These are phyloP conservation scores for Elachura formosa DNA, from an alignment of 2,113 vertebrate genomes.

Conservation along the genomic window DNA sequence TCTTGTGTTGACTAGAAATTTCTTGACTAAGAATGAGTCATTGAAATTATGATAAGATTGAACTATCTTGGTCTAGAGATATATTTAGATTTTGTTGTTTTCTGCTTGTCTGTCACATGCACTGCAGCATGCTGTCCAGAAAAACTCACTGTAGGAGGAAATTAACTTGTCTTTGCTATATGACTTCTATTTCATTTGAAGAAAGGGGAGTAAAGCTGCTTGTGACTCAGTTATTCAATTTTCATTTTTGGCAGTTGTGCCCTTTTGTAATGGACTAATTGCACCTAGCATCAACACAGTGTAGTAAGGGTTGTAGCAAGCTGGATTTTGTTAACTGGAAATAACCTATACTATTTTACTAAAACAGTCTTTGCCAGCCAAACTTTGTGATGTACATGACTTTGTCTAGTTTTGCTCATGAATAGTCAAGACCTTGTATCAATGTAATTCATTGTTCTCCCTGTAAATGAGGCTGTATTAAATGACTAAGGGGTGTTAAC, in stretches of 20 bases:
- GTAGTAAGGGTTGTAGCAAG: background rate
- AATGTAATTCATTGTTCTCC: conserved; percentile 8
- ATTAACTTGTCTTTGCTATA: background rate
- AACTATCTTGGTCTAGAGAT: background rate
- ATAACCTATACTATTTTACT: background rate
- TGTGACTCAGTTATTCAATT: background rate
- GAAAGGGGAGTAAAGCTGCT: background rate
- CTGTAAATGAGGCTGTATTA: conserved; percentile 11
- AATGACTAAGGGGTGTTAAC: background rate
- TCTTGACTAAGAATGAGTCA: background rate
- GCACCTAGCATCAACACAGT: background rate
- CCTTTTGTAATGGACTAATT: background rate
- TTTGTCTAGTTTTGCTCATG: background rate
- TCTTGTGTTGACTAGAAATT: background rate
- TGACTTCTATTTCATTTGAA: background rate
- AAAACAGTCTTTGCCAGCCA: background rate
- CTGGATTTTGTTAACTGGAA: background rate
- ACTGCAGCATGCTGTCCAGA: background rate
- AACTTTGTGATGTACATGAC: background rate
- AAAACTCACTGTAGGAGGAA: background rate
- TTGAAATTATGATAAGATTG: background rate
- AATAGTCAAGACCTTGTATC: background rate
- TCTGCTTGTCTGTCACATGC: background rate
- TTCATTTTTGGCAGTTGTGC: background rate
- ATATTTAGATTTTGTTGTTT: background rate